Evolutionary conservation across 1,140 invertebrate species (phyloP).

Genomic region (Drosophila miranda): DNA sequence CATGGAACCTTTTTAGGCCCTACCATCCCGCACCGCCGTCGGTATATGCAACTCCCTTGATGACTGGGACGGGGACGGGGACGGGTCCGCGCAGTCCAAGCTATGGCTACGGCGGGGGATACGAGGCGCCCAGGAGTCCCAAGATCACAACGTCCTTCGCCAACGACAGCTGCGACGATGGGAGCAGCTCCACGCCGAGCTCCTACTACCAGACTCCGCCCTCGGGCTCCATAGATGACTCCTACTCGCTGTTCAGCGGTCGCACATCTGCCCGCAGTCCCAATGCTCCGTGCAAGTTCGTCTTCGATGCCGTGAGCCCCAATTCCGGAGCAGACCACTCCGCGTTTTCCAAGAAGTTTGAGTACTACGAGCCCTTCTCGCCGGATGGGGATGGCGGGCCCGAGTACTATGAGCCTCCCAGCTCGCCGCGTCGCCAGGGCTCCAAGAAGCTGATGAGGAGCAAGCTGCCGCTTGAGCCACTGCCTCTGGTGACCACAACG

Average conservation of each 20-base stretch:
- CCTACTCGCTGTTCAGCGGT: conserved; percentile 59
- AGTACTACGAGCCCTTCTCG: conserved; percentile 80
- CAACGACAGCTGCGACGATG: conserved; percentile 76
- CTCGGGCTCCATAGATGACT: conserved; percentile 71
- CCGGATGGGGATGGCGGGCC: conserved; percentile 76
- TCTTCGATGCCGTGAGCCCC: conserved; percentile 79
- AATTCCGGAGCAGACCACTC: conserved; percentile 47
- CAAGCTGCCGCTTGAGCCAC: conserved; percentile 33
- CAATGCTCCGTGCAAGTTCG: conserved; percentile 74
- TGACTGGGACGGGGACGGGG: neutral
- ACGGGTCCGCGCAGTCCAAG: conserved; percentile 14
- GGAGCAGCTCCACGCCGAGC: conserved; percentile 65
- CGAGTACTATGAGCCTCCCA: conserved; percentile 64
- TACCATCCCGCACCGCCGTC: conserved; percentile 48
- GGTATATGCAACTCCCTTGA: conserved; percentile 42
- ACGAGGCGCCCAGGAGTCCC: conserved; percentile 70
- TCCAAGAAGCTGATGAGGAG: conserved; percentile 62
- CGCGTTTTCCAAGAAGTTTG: conserved; percentile 64
- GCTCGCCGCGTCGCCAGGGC: conserved; percentile 62
- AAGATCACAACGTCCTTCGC: conserved; percentile 80
- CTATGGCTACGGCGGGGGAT: conserved; percentile 38
- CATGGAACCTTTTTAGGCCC: conserved; percentile 20
- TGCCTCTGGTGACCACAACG: conserved; percentile 54
- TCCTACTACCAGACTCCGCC: conserved; percentile 77
- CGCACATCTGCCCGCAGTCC: conserved; percentile 59